Evolutionary conservation across 2,797 vertebrate genomes (phyloP).

Genomic region (Cyprinella venusta): DNA sequence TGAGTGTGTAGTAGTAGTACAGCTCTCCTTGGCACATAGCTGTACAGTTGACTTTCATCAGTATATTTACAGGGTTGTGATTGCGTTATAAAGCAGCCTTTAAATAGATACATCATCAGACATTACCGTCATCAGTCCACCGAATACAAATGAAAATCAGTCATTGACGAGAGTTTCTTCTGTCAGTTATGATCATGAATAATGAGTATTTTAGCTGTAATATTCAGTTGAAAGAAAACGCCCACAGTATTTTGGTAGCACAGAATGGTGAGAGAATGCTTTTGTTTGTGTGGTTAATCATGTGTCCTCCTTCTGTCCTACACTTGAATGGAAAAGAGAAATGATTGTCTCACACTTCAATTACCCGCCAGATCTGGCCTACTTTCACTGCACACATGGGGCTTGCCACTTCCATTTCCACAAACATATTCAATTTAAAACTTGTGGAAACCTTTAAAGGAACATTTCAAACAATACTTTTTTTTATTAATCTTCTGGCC

Average conservation of each 20-base stretch:
- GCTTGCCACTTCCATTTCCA: slow-evolving; percentile 21
- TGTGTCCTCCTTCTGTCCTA: slow-evolving; percentile 50
- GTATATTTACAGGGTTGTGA: neutral
- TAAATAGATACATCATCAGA: slow-evolving; percentile 14
- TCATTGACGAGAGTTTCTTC: neutral
- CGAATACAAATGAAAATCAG: slow-evolving; percentile 2
- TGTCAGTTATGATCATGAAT: slow-evolving; percentile 9
- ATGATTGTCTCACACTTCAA: slow-evolving; percentile 56
- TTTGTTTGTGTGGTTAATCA: slow-evolving; percentile 35
- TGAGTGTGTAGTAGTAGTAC: neutral
- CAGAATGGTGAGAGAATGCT: slow-evolving; percentile 12
- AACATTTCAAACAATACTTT: neutral
- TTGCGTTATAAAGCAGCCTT: neutral
- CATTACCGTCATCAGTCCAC: neutral
- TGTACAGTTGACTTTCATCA: slow-evolving; percentile 5
- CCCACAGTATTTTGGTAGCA: neutral
- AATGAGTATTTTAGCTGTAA: slow-evolving; percentile 11
- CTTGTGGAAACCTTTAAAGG: slow-evolving; percentile 12
- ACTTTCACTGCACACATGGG: slow-evolving; percentile 55
- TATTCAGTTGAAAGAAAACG: neutral
- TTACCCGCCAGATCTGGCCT: slow-evolving; percentile 56
- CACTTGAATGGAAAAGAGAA: slow-evolving; percentile 48
- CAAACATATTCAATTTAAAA: slow-evolving; percentile 29
- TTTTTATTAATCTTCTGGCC: neutral
- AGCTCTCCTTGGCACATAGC: neutral